Evolutionary conservation across 2,113 vertebrate genomes (phyloP).

Genomic region (Phylloscopus whistleri): DNA sequence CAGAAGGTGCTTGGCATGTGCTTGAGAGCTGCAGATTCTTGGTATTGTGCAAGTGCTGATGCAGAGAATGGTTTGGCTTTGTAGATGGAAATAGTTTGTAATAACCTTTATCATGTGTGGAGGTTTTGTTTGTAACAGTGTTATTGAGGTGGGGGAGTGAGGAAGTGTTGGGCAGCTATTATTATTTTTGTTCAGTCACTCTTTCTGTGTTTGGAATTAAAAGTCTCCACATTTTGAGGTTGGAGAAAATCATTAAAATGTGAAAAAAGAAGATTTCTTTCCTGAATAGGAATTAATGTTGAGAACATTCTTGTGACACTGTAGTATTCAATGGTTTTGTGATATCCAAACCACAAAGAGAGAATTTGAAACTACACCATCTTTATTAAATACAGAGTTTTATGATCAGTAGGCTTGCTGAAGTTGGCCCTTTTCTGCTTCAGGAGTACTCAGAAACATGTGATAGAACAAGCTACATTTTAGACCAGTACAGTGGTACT

Average conservation of each 20-base stretch:
- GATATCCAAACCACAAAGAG: background rate
- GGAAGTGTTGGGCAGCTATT: background rate
- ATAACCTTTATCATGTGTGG: background rate
- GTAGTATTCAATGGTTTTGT: background rate
- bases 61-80: conserved; percentile 17
- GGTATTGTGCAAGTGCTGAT: background rate
- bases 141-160: background rate
- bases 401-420: background rate
- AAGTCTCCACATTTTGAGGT: background rate
- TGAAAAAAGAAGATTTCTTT: background rate
- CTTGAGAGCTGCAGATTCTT: background rate
- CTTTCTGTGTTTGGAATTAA: background rate
- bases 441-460: background rate
- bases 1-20: background rate
- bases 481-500: background rate
- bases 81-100: conserved; percentile 27
- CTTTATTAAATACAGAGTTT: background rate
- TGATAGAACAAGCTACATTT: background rate
- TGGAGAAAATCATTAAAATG: background rate
- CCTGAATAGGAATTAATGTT: background rate
- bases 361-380: background rate
- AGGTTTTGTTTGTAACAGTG: conserved; percentile 1
- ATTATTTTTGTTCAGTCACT: background rate
- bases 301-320: background rate
- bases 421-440: background rate